Conservation (phyloP, 1,140 invertebrate genomes). For the Meteorus sp. region DNA sequence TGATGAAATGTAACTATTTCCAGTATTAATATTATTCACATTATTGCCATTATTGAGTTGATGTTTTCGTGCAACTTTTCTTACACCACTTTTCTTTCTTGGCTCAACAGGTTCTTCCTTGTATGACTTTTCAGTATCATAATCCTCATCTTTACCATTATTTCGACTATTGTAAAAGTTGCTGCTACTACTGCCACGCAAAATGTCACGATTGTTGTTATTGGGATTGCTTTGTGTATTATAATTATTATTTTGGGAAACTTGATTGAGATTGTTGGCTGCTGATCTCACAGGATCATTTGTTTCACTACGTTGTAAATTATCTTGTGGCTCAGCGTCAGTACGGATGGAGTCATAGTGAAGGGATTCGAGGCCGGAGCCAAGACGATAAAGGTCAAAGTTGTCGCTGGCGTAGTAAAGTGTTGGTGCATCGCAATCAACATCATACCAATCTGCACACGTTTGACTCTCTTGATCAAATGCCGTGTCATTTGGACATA, state of each 20-base stretch:
- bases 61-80: slow-evolving; percentile 53
- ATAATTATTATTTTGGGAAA: slow-evolving; percentile 40
- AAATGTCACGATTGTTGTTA: slow-evolving; percentile 55
- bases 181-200: slow-evolving; percentile 68
- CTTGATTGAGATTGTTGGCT: slow-evolving; percentile 43
- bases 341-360: slow-evolving; percentile 53
- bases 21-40: slow-evolving; percentile 25
- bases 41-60: slow-evolving; percentile 37
- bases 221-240: slow-evolving; percentile 42
- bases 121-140: slow-evolving; percentile 59
- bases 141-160: slow-evolving; percentile 62
- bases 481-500: slow-evolving; percentile 88
- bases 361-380: slow-evolving; percentile 62
- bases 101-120: slow-evolving; percentile 48
- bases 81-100: slow-evolving; percentile 49
- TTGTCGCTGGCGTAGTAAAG: slow-evolving; percentile 80
- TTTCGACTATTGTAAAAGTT: slow-evolving; percentile 71
- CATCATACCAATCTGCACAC: slow-evolving; percentile 87
- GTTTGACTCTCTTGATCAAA: slow-evolving; percentile 92
- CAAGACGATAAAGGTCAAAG: slow-evolving; percentile 79
- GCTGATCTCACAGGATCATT: slow-evolving; percentile 63
- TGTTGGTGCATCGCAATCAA: slow-evolving; percentile 79
- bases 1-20: slow-evolving; percentile 36
- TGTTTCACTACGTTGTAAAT: slow-evolving; percentile 75
- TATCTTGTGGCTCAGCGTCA: slow-evolving; percentile 74